Evolutionary conservation across 2,888 invertebrate species (phyloP).

Genomic region (Strigamia transsilvanica): DNA sequence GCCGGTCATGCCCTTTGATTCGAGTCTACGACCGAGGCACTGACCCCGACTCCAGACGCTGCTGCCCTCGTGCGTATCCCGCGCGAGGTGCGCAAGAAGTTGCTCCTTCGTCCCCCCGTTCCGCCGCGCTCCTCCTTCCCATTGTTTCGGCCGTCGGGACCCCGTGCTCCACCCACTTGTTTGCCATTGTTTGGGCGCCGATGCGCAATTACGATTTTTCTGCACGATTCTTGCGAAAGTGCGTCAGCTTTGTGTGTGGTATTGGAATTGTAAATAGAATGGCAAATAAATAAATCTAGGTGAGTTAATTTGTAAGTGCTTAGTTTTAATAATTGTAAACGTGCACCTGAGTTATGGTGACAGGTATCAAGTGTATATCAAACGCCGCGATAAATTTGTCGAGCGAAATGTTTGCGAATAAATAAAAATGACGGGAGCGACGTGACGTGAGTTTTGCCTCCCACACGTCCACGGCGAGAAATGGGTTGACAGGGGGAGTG

Average conservation of each 20-base stretch:
- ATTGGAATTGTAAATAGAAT: background rate
- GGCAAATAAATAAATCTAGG: background rate
- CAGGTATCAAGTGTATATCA: background rate
- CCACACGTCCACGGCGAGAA: background rate
- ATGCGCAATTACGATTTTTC: too few species aligned
- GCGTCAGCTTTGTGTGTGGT: background rate
- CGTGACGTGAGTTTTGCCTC: background rate
- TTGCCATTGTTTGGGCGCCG: too few species aligned
- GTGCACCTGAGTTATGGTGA: background rate
- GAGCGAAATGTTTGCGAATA: background rate
- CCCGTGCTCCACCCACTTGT: too few species aligned
- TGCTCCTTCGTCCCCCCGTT: background rate
- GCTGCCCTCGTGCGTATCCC: constrained; percentile 11
- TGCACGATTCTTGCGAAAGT: too few species aligned
- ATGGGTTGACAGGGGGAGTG: background rate
- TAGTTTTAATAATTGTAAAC: background rate
- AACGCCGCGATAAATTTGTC: background rate
- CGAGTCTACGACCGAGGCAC: constrained; percentile 28
- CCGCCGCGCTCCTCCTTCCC: background rate
- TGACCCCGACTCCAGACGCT: constrained; percentile 28
- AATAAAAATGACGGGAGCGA: background rate
- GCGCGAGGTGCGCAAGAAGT: background rate
- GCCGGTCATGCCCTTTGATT: constrained; percentile 37
- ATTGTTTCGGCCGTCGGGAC: background rate
- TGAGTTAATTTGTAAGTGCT: background rate